Evolutionary conservation across 2,888 invertebrate species (phyloP), one percentile per base, ranked within the genome.

Genomic region (Synanthedon tipuliformis): DNA sequence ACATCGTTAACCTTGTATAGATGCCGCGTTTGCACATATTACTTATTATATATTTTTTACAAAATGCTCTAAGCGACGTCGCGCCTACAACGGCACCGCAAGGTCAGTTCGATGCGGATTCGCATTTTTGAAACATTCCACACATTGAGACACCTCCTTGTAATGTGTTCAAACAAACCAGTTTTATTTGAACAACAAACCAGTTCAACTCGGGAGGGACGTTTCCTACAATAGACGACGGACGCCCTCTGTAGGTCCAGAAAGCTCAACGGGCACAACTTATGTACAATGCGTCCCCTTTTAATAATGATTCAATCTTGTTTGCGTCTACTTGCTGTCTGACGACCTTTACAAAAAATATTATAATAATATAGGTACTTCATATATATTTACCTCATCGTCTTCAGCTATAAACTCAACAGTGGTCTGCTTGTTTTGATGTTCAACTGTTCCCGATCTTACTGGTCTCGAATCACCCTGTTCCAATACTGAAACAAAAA

Each of bases 401-500:
- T 86, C 86, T 64, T 84, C 86, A 27, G 79, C 69, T 61, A 82
- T 78, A 59, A 78, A 75, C 58, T 84, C 85, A 55, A 79, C 73
- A 8, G 80, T 71, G n/a, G 81, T 68, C 54, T 75, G 74, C 57
- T 64, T 69, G 57, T 80, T 81, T 45, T 75, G 58, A 56, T 71
- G 75, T 52, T 85, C 86, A n/a, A 69, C 67, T 48, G 69, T 65
- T 62, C 68, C 75, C 53, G 70, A 61, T 62, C 77, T 82, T 55
- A 68, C 68, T 50, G 78, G 72, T 55, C 82, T 66, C 50, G 69
- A 64, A 57, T 84, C 85, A 34, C 71, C 73, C 65, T 84, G 85
- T 52, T 87, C 86, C 65, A 85, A 66, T 60, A 87, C 86, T 87
- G 81, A 16, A 86, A 85, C 79, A 84, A 54, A 53, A 59, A 34